A percentile compares a stretch with the other conserved stretches of the same genome.
Conservation (phyloP, 2,797 vertebrate genomes). For the Nyctalus aviator region DNA sequence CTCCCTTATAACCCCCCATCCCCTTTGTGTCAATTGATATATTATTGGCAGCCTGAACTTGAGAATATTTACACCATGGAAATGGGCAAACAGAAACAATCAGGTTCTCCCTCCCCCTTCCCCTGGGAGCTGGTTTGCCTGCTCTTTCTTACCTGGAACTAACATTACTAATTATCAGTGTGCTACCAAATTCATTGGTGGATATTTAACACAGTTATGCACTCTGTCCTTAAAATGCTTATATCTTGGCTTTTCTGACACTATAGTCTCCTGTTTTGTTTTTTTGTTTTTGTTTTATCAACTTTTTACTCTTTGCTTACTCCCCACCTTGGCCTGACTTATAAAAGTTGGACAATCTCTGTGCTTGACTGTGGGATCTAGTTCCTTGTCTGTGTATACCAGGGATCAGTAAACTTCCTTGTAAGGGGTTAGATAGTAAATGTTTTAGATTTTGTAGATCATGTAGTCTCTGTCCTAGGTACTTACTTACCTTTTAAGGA, state of each 20-base stretch:
- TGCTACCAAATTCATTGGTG: not conserved
- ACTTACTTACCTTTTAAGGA: no score
- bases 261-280: not conserved
- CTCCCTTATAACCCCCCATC: no score
- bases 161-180: fast-evolving
- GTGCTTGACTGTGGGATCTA: not conserved
- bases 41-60: not conserved
- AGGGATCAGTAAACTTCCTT: not conserved
- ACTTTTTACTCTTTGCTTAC: not conserved
- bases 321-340: not conserved
- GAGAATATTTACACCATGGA: not conserved
- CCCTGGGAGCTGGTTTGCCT: no score
- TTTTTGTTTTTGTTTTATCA: not conserved
- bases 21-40: not conserved
- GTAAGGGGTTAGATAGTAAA: not conserved
- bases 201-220: not conserved
- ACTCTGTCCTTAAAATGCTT: not conserved
- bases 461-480: fast-evolving
- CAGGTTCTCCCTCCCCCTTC: no score
- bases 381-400: not conserved
- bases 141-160: not conserved
- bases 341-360: not conserved
- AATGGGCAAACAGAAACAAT: not conserved
- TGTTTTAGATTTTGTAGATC: not conserved
- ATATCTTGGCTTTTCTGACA: not conserved